Evolutionary conservation across 1,140 invertebrate genomes (phyloP).

Genomic region (Holotrichia oblita): DNA sequence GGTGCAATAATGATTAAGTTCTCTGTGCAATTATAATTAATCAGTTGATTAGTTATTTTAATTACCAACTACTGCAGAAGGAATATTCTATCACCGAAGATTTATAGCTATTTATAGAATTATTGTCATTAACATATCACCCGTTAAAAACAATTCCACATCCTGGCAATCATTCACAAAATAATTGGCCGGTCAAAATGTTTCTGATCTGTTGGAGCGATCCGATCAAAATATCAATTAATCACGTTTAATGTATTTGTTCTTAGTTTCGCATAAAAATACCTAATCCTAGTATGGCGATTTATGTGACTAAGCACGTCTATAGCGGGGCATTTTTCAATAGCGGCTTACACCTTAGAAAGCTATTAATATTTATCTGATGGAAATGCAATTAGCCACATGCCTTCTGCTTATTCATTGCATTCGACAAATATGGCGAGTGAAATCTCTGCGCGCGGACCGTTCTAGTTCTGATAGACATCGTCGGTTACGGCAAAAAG

Average conservation of each 20-base stretch:
- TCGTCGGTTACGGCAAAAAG: constrained; percentile 27
- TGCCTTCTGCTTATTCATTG: constrained; percentile 31
- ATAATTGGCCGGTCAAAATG: no score
- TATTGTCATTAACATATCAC: background rate
- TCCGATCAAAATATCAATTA: no score
- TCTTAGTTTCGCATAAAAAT: no score
- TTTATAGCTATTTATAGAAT: background rate
- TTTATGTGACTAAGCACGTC: background rate
- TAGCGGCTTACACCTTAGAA: constrained; percentile 14
- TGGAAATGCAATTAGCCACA: constrained; percentile 7
- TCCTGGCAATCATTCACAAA: background rate
- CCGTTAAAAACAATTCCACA: background rate
- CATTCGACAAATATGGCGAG: constrained; percentile 34
- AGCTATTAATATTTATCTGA: constrained; percentile 34
- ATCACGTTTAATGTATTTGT: no score
- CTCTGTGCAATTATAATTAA: background rate
- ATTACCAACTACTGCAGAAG: background rate
- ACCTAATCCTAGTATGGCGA: no score
- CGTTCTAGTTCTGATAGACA: constrained; percentile 33
- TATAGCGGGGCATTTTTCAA: background rate
- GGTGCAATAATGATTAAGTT: background rate
- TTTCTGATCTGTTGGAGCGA: no score
- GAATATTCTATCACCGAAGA: background rate
- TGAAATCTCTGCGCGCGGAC: constrained; percentile 22
- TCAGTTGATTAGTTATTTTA: background rate